These are phyloP conservation scores for Mythimna pallens DNA, from an alignment of 2,888 invertebrate species.

Conservation along the genomic window DNA sequence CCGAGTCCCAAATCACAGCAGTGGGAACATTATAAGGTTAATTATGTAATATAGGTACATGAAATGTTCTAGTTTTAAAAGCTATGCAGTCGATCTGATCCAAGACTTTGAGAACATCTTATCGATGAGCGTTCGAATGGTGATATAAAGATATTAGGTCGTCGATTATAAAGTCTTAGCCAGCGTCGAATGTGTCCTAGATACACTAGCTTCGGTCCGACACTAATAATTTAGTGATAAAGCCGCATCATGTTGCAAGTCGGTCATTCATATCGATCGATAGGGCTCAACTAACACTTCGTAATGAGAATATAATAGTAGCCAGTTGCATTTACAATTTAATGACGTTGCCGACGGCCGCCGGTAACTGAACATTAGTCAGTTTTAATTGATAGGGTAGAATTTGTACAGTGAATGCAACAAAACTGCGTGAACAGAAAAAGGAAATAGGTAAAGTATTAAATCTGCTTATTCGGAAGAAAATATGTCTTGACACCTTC, in stretches of 20 bases:
- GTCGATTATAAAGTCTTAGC: not conserved
- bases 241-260: not conserved
- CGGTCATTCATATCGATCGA: not conserved
- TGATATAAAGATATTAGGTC: not conserved
- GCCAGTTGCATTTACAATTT: not conserved
- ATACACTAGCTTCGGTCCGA: not conserved
- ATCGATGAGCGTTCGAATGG: conserved; percentile 2
- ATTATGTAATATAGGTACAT: too few relatives aligned
- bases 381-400: too few relatives aligned
- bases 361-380: not conserved
- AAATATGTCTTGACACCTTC: too few relatives aligned
- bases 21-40: too few relatives aligned
- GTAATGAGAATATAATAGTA: not conserved
- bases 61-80: too few relatives aligned
- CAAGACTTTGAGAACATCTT: conserved; percentile 10
- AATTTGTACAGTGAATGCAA: too few relatives aligned
- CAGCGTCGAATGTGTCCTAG: conserved; percentile 12
- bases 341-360: not conserved
- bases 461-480: too few relatives aligned
- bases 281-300: not conserved
- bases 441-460: too few relatives aligned
- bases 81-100: not conserved
- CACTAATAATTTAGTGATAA: not conserved
- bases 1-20: too few relatives aligned
- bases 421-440: too few relatives aligned